Conservation (phyloP, 2,113 vertebrate species). For the Aythya baeri region DNA sequence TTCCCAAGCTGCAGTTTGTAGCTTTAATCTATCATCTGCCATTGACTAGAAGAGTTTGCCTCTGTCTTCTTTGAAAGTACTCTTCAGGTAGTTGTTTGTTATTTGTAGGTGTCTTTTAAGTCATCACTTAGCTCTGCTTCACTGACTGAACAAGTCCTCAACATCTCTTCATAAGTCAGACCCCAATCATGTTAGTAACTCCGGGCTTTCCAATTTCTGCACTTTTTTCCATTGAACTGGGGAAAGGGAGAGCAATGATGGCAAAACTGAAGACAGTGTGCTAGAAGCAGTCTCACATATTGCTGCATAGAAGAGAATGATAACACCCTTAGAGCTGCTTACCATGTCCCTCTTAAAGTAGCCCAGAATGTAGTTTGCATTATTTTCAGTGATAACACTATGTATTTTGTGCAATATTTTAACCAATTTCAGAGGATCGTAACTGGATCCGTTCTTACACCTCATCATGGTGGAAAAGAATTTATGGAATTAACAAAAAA, state of each 20-base stretch:
- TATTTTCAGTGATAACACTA: neutral
- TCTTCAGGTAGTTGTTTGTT: neutral
- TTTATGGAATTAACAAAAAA: neutral
- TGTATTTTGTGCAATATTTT: neutral
- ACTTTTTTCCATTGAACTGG: neutral
- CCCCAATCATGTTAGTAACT: neutral
- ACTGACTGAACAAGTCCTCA: neutral
- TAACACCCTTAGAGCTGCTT: fast-evolving
- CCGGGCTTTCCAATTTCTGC: neutral
- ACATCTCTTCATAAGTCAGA: neutral
- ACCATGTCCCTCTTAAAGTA: fast-evolving
- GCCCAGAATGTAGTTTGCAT: neutral
- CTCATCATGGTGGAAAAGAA: neutral
- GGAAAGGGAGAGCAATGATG: neutral
- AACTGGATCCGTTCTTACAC: neutral
- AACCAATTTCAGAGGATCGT: neutral
- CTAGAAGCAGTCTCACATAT: neutral
- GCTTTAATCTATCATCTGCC: neutral
- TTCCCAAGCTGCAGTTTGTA: neutral
- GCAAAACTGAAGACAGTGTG: neutral
- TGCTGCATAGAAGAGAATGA: neutral
- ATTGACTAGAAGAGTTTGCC: neutral
- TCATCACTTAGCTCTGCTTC: neutral
- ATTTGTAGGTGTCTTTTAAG: neutral
- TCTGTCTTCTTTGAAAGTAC: fast-evolving